Evolutionary conservation across 1,140 invertebrate genomes (phyloP), one percentile per base, ranked within the genome.

Genomic region (Drosophila pandora): DNA sequence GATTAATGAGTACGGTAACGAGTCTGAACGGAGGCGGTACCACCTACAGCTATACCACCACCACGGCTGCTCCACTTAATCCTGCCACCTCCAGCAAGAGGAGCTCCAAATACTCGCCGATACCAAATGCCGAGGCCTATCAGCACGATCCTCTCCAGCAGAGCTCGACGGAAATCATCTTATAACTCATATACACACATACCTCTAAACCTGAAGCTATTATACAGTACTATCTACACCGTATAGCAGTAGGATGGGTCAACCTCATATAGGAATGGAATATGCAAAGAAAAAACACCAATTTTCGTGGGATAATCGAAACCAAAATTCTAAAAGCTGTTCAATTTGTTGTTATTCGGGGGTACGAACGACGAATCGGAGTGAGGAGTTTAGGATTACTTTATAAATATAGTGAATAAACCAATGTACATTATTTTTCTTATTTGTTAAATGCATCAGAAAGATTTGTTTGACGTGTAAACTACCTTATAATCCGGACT

Each of bases 91-190:
- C 50, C 25, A n/a, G 41, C 43, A 83, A 77, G 21, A 70, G 81
- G 30, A 71, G 39, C 60, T 61, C 69, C 23, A 90, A 88, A 32
- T 72, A 61, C 47, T 55, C 82, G 12, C 68, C 79, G 9, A 49
- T 75, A 17, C 67, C 67, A 13, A 49, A 34, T 1, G 58, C 67
- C 9, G 81, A 85, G 28, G 37, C 52, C 10, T 79, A 75, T 21
- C 73, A 72, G 32, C 80, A 79, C 60, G 90, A 91, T 82, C 90
- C 90, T 25, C 69, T 91, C 65, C 76, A 91, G 71, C 75, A 79
- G 13, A 77, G 87, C 52, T 89, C 87, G 23, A 80, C 84, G 48
- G 90, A 91, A 62, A 91, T 91, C 54, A 91, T 91, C 58, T 88
- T 91, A 72, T 91, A 91, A 75, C 59, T 59, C 45, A 55, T 48